Evolutionary conservation across 2,888 invertebrate species (phyloP).

Genomic region (Cyclophora punctaria): DNA sequence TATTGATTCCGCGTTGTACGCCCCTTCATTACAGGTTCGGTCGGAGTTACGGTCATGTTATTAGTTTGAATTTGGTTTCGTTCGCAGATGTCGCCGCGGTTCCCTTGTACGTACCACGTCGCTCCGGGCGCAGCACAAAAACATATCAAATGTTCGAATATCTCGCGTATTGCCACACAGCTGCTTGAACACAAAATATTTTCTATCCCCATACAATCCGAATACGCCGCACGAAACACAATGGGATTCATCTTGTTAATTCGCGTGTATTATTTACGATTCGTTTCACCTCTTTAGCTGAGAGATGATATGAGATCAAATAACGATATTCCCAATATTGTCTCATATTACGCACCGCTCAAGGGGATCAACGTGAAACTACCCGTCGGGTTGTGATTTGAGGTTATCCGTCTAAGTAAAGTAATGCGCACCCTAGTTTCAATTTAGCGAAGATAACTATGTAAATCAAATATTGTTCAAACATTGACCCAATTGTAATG

Average conservation of each 20-base stretch:
- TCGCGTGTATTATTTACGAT: conserved; percentile 65
- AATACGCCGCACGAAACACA: conserved; percentile 33
- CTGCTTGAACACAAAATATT: conserved; percentile 18
- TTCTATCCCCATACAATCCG: conserved; percentile 24
- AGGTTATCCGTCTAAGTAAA: background rate
- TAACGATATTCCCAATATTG: conserved; percentile 63
- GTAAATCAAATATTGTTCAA: conserved; percentile 27
- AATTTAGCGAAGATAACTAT: conserved; percentile 8
- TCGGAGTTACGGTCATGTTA: conserved; percentile 45
- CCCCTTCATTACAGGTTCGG: conserved; percentile 42
- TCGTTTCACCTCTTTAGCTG: conserved; percentile 60
- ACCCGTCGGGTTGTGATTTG: conserved; percentile 19
- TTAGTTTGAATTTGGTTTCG: conserved; percentile 44
- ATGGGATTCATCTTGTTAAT: conserved; percentile 61
- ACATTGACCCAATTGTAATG: conserved; percentile 26
- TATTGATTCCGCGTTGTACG: conserved; percentile 18
- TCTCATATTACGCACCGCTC: conserved; percentile 57
- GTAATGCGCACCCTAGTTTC: background rate
- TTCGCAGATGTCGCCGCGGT: conserved; percentile 52
- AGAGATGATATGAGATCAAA: conserved; percentile 55
- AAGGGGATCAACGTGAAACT: conserved; percentile 39
- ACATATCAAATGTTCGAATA: conserved; percentile 22
- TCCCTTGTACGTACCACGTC: conserved; percentile 28
- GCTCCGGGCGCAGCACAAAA: conserved; percentile 38
- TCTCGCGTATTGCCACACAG: conserved; percentile 32